phyloP scores from a whole-genome alignment of 2,797 vertebrate species.

The Simalia tracyae region DNA sequence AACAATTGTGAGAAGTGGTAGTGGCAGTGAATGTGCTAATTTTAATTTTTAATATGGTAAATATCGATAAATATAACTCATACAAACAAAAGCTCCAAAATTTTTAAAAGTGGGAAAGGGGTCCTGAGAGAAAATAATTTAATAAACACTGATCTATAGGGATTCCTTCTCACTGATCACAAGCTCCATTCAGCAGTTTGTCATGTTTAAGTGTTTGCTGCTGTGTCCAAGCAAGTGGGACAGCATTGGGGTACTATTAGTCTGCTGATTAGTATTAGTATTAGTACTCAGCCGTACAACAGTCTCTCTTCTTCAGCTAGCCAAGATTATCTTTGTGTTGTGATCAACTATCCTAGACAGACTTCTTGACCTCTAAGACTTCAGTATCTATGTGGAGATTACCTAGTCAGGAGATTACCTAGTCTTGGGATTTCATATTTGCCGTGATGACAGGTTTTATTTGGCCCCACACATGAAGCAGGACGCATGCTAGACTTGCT shows the following conservation, averaged over 20 bases:
- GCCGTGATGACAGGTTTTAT: background rate
- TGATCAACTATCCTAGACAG: background rate
- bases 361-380: background rate
- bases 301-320: background rate
- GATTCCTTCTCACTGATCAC: background rate
- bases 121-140: background rate
- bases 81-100: background rate
- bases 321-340: background rate
- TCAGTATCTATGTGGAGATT: background rate
- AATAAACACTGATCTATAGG: background rate
- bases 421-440: background rate
- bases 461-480: background rate
- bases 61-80: background rate
- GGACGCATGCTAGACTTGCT: background rate
- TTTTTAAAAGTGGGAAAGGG: background rate
- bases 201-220: background rate
- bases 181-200: background rate
- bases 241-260: background rate
- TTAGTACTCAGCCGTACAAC: background rate
- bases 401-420: background rate
- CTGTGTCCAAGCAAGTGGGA: background rate
- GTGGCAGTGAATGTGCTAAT: background rate
- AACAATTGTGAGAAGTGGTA: background rate
- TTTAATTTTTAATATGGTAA: background rate
- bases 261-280: background rate